These are phyloP conservation scores for Artibeus lituratus DNA, from an alignment of 2,797 vertebrate genomes.

Conservation along the genomic window DNA sequence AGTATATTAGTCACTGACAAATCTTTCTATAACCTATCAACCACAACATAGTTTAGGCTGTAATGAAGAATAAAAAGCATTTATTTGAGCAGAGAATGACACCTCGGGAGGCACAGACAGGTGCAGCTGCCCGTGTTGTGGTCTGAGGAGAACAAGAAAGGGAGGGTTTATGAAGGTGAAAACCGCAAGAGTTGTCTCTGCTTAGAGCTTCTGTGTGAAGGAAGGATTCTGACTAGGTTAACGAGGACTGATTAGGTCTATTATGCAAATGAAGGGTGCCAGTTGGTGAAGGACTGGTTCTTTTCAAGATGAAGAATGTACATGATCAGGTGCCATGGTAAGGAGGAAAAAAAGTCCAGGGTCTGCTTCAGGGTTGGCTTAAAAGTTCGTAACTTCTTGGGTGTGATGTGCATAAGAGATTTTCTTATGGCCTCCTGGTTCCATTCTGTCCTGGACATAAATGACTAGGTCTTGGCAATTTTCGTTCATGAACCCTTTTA, in stretches of 20 bases:
- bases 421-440: neutral
- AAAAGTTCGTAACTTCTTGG: neutral
- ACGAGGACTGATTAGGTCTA: neutral
- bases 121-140: neutral
- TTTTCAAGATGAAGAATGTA: neutral
- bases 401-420: neutral
- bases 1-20: neutral
- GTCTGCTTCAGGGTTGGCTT: neutral
- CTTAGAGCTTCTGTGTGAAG: neutral
- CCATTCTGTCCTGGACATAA: neutral
- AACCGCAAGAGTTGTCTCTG: too few species aligned
- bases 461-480: neutral
- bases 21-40: neutral
- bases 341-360: too few species aligned
- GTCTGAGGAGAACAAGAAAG: neutral
- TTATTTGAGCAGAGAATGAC: neutral
- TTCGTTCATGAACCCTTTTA: neutral
- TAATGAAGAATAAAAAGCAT: neutral
- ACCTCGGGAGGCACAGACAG: neutral
- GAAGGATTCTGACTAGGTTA: neutral
- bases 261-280: neutral
- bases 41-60: neutral
- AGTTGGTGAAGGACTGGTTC: neutral
- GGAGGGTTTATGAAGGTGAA: neutral
- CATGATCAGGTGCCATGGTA: neutral